A percentile compares a stretch with the other conserved stretches of the same genome.
Conservation (phyloP, 2,797 vertebrate genomes). For the Gymnoscopelus microlampas region DNA sequence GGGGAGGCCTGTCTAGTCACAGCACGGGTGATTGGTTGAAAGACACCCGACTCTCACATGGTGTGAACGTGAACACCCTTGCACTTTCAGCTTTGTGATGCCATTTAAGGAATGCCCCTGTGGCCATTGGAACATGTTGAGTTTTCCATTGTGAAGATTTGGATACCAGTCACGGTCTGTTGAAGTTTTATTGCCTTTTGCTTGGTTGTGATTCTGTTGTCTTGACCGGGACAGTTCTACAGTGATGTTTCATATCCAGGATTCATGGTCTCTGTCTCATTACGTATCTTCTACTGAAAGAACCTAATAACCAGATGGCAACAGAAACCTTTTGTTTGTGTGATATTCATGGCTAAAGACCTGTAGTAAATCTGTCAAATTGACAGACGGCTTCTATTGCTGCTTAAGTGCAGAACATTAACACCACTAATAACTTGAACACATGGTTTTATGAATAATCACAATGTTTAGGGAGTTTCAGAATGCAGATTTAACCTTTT, state of each 20-base stretch:
- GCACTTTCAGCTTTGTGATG: constrained; percentile 35
- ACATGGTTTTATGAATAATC: too few relatives aligned
- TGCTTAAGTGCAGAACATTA: too few relatives aligned
- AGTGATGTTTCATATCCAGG: background rate
- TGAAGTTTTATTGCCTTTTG: constrained; percentile 12
- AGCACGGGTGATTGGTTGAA: constrained; percentile 62
- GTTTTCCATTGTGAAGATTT: constrained; percentile 35
- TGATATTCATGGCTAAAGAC: too few relatives aligned
- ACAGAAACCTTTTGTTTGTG: too few relatives aligned
- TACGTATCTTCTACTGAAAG: too few relatives aligned
- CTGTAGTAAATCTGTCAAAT: too few relatives aligned
- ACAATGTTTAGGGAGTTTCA: too few relatives aligned
- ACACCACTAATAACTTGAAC: too few relatives aligned
- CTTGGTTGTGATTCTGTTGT: background rate
- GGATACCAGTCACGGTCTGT: constrained; percentile 19
- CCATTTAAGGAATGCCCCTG: constrained; percentile 68
- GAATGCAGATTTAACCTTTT: too few relatives aligned
- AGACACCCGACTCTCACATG: background rate
- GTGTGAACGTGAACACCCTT: constrained; percentile 13
- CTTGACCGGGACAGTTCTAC: background rate
- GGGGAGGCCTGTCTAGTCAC: constrained; percentile 40
- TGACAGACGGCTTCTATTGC: too few relatives aligned
- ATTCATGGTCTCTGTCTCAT: too few relatives aligned
- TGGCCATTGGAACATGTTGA: constrained; percentile 25
- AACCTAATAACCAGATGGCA: too few relatives aligned